phyloP scores from a whole-genome alignment of 2,113 vertebrate genomes.

The Lepus timidus region DNA sequence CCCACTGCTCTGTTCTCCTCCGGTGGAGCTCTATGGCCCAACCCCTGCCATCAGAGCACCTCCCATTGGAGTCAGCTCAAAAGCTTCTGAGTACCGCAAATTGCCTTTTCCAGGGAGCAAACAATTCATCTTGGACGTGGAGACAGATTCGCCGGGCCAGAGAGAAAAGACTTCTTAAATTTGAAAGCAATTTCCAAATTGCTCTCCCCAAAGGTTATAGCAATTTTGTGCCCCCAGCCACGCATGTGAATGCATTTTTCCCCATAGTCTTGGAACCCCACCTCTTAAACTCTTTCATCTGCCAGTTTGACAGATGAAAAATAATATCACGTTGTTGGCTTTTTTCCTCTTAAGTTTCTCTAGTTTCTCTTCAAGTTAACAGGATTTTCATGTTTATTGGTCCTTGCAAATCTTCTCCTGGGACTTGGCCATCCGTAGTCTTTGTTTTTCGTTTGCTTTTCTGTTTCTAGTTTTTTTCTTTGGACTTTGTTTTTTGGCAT shows the following conservation, averaged over 20 bases:
- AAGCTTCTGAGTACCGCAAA: not conserved
- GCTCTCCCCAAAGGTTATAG: conserved; percentile 1
- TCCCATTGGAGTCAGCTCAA: not conserved
- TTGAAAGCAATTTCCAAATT: conserved; percentile 47
- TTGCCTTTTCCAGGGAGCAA: conserved; percentile 23
- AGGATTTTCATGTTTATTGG: not conserved
- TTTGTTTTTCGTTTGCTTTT: not conserved
- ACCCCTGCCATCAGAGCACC: not conserved
- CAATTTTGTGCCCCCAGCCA: not conserved
- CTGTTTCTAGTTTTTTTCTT: not conserved
- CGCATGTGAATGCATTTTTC: not conserved
- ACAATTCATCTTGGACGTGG: not conserved
- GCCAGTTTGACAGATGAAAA: not conserved
- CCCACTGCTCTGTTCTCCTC: not conserved
- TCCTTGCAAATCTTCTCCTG: not conserved
- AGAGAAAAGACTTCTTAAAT: conserved; percentile 17
- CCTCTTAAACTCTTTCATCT: not conserved
- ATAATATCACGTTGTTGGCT: not conserved
- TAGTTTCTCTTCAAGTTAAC: not conserved
- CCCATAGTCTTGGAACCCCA: not conserved
- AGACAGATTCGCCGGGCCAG: not conserved
- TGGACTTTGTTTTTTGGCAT: not conserved
- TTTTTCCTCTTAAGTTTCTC: not conserved
- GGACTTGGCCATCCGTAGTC: too few relatives aligned
- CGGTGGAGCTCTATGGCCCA: not conserved